Base-by-base conservation (phyloP, 2,113 vertebrate genomes). In the Corythornis cristatus region DNA sequence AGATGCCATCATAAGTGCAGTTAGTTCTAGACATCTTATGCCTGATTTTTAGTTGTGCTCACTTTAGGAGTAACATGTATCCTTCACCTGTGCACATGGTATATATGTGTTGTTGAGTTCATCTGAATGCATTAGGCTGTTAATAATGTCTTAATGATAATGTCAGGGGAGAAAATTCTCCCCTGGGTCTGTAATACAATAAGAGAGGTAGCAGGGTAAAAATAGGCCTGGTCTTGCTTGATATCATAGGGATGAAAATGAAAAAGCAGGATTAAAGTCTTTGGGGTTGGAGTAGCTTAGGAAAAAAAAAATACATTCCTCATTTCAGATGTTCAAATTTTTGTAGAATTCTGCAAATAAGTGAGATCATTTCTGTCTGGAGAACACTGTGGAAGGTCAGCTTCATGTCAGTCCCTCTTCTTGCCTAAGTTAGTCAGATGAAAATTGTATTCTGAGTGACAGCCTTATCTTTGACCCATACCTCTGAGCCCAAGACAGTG, bases 401-500 rank as follows among this genome's bases (percentile, higher is more conserved):
- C 85, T 56, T 91, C 35, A 21, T 46, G 54, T n/a, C 46, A 64
- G 23, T 60, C 48, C 33, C 9, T 20, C 12, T 84, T 75, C 57
- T 40, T 67, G 25, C 58, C 68, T 73, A 22, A 66, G 20, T 58
- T 26, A 75, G 51, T 60, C 22, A 65, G 46, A 26, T 62, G 45
- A 65, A 53, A 65, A 87, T 40, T 21, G 9, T 29, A 17, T 53
- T 89, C 54, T 73, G 54, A 83, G 37, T 6, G 2, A 14, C 28
- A 18, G 31, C 53, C 54, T 68, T 8, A 8, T 75, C 42, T 89
- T 86, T 64, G 79, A 37, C 26, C 67, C 11, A 15, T 14, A 23
- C 5, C 2, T 4, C 73, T 29, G 22, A 53, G n/a, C 16, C 1
- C 0, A 70, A 84, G 45, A 18, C 4, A 14, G 0, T 15, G 3